Conservation (phyloP, 2,888 invertebrate species). For the Allacma fusca region DNA sequence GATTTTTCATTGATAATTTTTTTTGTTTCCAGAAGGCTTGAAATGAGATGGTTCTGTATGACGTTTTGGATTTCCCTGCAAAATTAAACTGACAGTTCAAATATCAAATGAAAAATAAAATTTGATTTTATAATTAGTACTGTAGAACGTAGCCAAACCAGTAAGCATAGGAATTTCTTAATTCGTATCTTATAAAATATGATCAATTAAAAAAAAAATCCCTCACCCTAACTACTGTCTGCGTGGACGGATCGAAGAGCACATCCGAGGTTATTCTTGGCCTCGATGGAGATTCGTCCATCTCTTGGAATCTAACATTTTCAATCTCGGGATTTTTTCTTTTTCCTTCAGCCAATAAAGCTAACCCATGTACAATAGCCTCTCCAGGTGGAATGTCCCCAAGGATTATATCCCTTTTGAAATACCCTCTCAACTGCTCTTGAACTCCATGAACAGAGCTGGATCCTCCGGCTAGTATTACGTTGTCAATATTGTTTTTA, state of each 20-base stretch:
- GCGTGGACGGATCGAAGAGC: background rate
- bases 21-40: too few relatives aligned
- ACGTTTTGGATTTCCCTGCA: too few relatives aligned
- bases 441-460: background rate
- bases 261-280: background rate
- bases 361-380: background rate
- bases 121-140: too few relatives aligned
- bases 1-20: too few relatives aligned
- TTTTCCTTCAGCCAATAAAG: background rate
- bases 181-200: too few relatives aligned
- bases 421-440: background rate
- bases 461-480: background rate
- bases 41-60: too few relatives aligned
- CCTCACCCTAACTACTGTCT: background rate
- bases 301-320: background rate
- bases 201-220: too few relatives aligned
- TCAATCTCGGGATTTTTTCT: background rate
- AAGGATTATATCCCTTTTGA: background rate
- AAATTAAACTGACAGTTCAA: too few relatives aligned
- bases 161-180: too few relatives aligned
- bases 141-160: too few relatives aligned
- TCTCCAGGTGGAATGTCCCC: background rate
- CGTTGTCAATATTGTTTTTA: background rate
- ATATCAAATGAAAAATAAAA: too few relatives aligned
- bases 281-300: background rate